A percentile compares a stretch with the other conserved stretches of the same genome.
Evolutionary conservation across 2,888 invertebrate genomes (phyloP).

Genomic region (Acronicta alni): DNA sequence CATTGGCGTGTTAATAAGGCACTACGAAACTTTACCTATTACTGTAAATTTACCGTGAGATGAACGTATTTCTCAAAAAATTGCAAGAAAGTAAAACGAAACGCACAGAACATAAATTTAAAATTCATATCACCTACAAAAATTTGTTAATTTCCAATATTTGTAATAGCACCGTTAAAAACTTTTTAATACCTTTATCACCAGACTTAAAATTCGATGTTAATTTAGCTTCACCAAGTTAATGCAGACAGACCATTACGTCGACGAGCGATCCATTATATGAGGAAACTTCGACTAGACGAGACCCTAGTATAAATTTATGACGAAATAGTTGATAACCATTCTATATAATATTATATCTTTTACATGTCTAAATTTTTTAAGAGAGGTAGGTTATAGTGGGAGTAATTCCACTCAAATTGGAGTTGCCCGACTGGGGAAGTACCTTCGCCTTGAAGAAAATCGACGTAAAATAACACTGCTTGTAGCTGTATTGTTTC

Average conservation of each 20-base stretch:
- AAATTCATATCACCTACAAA: conserved; percentile 19
- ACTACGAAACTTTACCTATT: too few species aligned
- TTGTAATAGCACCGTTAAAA: conserved; percentile 22
- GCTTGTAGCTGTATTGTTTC: too few species aligned
- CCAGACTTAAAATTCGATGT: conserved; percentile 66
- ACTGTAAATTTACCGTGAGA: too few species aligned
- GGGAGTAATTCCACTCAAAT: too few species aligned
- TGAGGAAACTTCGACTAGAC: conserved; percentile 72
- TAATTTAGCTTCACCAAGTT: conserved; percentile 68
- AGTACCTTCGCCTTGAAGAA: too few species aligned
- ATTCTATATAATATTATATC: too few species aligned
- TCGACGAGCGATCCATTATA: conserved; percentile 68
- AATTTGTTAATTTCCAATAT: conserved; percentile 12
- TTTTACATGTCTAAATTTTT: too few species aligned
- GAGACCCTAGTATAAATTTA: conserved; percentile 70
- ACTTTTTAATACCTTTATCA: conserved; percentile 51
- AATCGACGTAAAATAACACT: too few species aligned
- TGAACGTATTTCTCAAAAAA: too few species aligned
- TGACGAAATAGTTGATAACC: conserved; percentile 40
- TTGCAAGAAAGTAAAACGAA: conserved; percentile 8
- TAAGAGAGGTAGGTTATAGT: too few species aligned
- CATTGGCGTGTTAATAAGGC: too few species aligned
- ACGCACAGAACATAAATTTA: conserved; percentile 3
- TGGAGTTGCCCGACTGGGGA: too few species aligned
- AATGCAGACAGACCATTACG: conserved; percentile 68